Evolutionary conservation across 1,140 invertebrate genomes (phyloP).

Genomic region (Sarcophaga peregrina): DNA sequence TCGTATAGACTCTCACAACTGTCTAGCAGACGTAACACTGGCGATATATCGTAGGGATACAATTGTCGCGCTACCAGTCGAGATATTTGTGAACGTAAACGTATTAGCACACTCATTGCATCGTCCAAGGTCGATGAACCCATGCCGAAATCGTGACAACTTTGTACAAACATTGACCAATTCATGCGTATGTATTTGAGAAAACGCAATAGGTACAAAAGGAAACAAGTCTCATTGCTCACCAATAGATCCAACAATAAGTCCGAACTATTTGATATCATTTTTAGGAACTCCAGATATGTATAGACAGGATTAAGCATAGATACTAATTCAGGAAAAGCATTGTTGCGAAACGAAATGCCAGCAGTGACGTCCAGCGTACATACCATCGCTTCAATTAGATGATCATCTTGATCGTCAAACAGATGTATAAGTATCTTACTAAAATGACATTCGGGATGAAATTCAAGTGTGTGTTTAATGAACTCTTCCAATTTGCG

Average conservation of each 20-base stretch:
- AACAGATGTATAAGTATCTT: constrained; percentile 90
- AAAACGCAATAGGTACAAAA: constrained; percentile 86
- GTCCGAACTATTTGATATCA: constrained; percentile 84
- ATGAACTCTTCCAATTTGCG: constrained; percentile 85
- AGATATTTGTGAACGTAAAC: constrained; percentile 82
- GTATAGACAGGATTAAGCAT: constrained; percentile 86
- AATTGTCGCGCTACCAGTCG: constrained; percentile 83
- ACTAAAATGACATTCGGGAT: constrained; percentile 86
- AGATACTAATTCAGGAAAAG: constrained; percentile 79
- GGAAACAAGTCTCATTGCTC: constrained; percentile 91
- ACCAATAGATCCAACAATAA: constrained; percentile 88
- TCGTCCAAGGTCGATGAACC: constrained; percentile 77
- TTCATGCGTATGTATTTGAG: constrained; percentile 86
- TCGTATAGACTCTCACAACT: constrained; percentile 89
- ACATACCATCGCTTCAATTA: constrained; percentile 93
- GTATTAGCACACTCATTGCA: constrained; percentile 85
- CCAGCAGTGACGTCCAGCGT: constrained; percentile 87
- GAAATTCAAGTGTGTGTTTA: constrained; percentile 83
- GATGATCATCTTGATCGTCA: constrained; percentile 89
- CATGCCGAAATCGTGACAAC: constrained; percentile 74
- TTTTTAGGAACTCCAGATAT: constrained; percentile 85
- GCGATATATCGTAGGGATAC: constrained; percentile 91
- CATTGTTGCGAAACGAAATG: constrained; percentile 82
- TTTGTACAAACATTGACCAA: constrained; percentile 83
- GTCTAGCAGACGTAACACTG: constrained; percentile 83